Evolutionary conservation across 1,140 invertebrate genomes (phyloP), one percentile per base, ranked within the genome.

Genomic region (Pissodes strobi): DNA sequence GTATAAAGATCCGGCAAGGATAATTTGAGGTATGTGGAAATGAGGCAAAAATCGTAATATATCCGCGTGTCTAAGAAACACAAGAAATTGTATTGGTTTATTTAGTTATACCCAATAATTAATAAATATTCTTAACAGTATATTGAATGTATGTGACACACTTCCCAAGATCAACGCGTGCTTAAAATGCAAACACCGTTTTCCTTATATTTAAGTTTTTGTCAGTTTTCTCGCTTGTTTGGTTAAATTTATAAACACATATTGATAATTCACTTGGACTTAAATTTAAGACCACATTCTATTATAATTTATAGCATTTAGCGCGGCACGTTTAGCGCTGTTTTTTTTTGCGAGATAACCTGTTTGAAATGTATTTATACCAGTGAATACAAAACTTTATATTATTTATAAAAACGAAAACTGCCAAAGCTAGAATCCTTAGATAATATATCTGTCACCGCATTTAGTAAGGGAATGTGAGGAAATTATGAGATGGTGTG

Each of bases 151-250:
- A 41, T 13, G 38, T 41, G 38, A 41, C 38, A 41, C 38, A 41
- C 38, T 41, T 41, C 38, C n/a, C 38, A 41, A 41, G 38, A 41
- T 41, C 38, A 41, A 41, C n/a, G 38, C 38, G n/a, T 41, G 38
- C 38, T 13, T 41, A 27, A 27, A n/a, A 5, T n/a, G 38, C 17
- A 41, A 41, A 41, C 38, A 41, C 38, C 38, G 38, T 41, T 41
- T 41, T n/a, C 4, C 38, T n/a, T 41, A 41, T 41, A 41, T 41
- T 41, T 6, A 5, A 41, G 38, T 41, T 41, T 41, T 41, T 41
- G 38, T n/a, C 38, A 41, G 38, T 4, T 41, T 41, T 6, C 12
- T 41, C n/a, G 30, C 30, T n/a, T n/a, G 30, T 34, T 34, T 34
- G 30, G 6, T 13, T 6, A 41, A 41, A 41, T 6, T n/a, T 41